phyloP scores from a whole-genome alignment of 1,140 invertebrate species.

The Anoplophora glabripennis region DNA sequence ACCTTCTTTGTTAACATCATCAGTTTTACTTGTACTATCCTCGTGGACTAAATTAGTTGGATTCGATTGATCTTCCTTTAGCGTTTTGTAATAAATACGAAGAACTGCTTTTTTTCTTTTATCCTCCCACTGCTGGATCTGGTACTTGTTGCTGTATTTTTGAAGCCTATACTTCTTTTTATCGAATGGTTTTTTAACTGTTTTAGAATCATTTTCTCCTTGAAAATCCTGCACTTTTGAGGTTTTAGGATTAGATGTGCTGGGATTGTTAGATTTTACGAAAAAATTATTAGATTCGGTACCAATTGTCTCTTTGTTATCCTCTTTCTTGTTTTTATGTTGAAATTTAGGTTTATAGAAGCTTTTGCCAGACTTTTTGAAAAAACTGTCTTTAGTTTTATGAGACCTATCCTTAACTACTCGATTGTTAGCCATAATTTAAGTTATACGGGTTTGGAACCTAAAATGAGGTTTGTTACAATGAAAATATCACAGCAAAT shows the following conservation, averaged over 20 bases:
- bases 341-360: slow-evolving; percentile 8
- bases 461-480: no score
- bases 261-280: background rate
- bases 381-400: slow-evolving; percentile 22
- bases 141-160: slow-evolving; percentile 67
- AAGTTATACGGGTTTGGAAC: no score
- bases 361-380: slow-evolving; percentile 11
- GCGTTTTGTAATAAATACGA: slow-evolving; percentile 55
- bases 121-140: slow-evolving; percentile 64
- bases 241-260: background rate
- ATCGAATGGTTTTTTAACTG: slow-evolving; percentile 55
- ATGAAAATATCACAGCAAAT: no score
- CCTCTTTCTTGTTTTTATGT: slow-evolving; percentile 2
- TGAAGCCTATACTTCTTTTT: slow-evolving; percentile 63
- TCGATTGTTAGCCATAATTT: slow-evolving; percentile 20
- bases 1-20: slow-evolving; percentile 23
- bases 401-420: background rate
- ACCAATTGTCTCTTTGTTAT: background rate
- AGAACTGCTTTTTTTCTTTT: slow-evolving; percentile 57
- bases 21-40: slow-evolving; percentile 27
- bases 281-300: background rate
- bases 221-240: background rate
- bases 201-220: background rate
- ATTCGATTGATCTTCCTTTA: slow-evolving; percentile 48
- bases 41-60: slow-evolving; percentile 39